A percentile compares a stretch with the other conserved stretches of the same genome.
These are phyloP conservation scores for Vandiemenella viatica DNA, from an alignment of 2,888 invertebrate genomes.

Conservation along the genomic window DNA sequence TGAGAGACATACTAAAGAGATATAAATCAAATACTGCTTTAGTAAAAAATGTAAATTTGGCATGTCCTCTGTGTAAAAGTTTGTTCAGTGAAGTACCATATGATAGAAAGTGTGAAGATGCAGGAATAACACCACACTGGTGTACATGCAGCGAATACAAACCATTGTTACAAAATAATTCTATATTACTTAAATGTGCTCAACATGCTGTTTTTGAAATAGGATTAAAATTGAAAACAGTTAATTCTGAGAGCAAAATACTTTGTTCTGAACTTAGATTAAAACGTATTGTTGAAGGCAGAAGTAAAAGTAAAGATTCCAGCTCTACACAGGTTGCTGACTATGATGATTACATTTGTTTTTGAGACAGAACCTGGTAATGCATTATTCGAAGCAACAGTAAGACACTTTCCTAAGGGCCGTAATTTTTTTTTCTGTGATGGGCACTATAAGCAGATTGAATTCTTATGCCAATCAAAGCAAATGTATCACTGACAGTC, in stretches of 20 bases:
- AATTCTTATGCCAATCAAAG: conserved; percentile 37
- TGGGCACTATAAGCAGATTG: conserved; percentile 44
- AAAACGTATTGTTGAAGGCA: conserved; percentile 35
- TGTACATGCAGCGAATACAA: conserved; percentile 54
- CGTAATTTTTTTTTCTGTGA: no score
- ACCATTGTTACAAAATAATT: conserved; percentile 28
- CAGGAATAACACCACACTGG: conserved; percentile 55
- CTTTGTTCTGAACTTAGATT: conserved; percentile 38
- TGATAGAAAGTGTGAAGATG: conserved; percentile 51
- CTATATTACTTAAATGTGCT: conserved; percentile 37
- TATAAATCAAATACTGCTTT: background rate
- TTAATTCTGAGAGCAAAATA: conserved; percentile 20
- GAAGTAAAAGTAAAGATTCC: no score
- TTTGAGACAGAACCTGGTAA: conserved; percentile 52
- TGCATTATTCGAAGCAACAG: conserved; percentile 54
- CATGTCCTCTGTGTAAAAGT: conserved; percentile 48
- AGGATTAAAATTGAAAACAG: conserved; percentile 22
- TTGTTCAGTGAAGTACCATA: conserved; percentile 41
- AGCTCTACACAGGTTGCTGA: no score
- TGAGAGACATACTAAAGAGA: conserved; percentile 43
- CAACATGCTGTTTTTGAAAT: conserved; percentile 33
- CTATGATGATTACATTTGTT: conserved; percentile 41
- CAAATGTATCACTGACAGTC: conserved; percentile 34
- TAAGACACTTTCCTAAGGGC: conserved; percentile 26
- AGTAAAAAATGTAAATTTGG: conserved; percentile 4